These are phyloP conservation scores for Drosophila burlai DNA, from an alignment of 1,140 invertebrate species.

Conservation along the genomic window DNA sequence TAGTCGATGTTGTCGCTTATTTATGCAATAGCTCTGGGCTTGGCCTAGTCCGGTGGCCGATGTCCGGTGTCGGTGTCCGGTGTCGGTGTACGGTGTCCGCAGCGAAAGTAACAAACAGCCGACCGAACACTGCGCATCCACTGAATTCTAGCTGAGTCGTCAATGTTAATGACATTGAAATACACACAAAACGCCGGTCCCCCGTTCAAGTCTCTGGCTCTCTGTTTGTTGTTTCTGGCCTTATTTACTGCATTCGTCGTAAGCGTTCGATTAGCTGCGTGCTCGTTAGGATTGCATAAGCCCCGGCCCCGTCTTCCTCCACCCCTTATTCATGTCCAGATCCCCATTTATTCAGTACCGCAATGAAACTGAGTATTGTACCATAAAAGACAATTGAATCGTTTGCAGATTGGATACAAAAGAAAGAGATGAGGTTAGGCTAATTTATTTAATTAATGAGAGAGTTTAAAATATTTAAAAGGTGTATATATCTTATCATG, in stretches of 20 bases:
- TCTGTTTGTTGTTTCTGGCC: constrained; percentile 54
- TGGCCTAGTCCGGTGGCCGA: constrained; percentile 12
- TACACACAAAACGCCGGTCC: constrained; percentile 31
- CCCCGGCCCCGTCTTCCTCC: not conserved
- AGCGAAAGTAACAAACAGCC: constrained; percentile 40
- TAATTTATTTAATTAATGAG: not conserved
- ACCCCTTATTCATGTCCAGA: not conserved
- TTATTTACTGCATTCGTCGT: constrained; percentile 47
- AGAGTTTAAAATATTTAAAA: not conserved
- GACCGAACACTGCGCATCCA: constrained; percentile 23
- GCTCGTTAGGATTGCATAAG: constrained; percentile 43
- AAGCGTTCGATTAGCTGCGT: constrained; percentile 53
- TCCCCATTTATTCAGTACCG: constrained; percentile 10
- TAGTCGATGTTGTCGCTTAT: constrained; percentile 61
- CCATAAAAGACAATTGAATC: constrained; percentile 34
- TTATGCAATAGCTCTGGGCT: constrained; percentile 60
- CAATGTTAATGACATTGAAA: constrained; percentile 78
- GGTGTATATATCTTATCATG: not conserved
- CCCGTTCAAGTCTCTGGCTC: constrained; percentile 12
- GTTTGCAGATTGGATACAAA: constrained; percentile 3
- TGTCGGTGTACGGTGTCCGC: constrained; percentile 12
- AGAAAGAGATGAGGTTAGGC: not conserved
- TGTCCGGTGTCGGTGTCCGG: constrained; percentile 1
- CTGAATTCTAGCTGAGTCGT: constrained; percentile 65
- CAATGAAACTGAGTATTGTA: constrained; percentile 6